Evolutionary conservation across 1,140 invertebrate genomes (phyloP).

Genomic region (Drosophila parvula): DNA sequence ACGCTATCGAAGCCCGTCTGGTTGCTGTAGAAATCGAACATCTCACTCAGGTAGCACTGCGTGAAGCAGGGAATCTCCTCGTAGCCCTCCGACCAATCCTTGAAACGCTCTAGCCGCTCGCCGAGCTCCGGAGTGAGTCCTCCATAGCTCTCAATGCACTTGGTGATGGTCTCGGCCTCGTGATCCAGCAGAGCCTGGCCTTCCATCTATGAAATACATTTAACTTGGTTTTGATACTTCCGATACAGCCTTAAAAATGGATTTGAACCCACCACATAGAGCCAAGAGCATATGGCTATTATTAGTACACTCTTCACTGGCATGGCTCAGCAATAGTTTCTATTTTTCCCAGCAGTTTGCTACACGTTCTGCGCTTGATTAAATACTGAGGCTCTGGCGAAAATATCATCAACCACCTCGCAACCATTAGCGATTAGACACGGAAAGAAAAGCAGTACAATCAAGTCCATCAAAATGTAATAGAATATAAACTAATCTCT

Average conservation of each 20-base stretch:
- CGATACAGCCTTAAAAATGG: fast-evolving
- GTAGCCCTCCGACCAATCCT: constrained; percentile 62
- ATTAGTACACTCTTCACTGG: constrained; percentile 22
- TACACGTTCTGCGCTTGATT: constrained; percentile 40
- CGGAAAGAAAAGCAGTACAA: constrained; percentile 3
- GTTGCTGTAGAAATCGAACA: constrained; percentile 69
- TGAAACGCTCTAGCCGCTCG: constrained; percentile 61
- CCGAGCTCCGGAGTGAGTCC: constrained; percentile 46
- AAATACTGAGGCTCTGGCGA: constrained; percentile 64
- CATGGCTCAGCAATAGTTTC: neutral
- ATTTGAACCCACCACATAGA: constrained; percentile 28
- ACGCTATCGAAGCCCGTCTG: constrained; percentile 55
- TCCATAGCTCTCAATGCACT: constrained; percentile 63
- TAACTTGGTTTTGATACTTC: neutral
- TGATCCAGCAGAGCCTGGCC: constrained; percentile 28
- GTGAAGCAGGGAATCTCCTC: constrained; percentile 79
- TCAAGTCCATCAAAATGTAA: too few species aligned
- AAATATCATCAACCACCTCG: constrained; percentile 34
- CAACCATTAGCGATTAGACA: constrained; percentile 1
- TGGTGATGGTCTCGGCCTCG: constrained; percentile 40
- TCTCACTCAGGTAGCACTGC: constrained; percentile 65
- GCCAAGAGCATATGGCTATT: constrained; percentile 15
- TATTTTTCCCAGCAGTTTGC: constrained; percentile 16
- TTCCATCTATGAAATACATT: constrained; percentile 15
- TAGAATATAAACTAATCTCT: too few species aligned